A percentile compares a stretch with the other conserved stretches of the same genome.
Evolutionary conservation across 2,888 invertebrate genomes (phyloP).

Genomic region (Lathronympha strigana): DNA sequence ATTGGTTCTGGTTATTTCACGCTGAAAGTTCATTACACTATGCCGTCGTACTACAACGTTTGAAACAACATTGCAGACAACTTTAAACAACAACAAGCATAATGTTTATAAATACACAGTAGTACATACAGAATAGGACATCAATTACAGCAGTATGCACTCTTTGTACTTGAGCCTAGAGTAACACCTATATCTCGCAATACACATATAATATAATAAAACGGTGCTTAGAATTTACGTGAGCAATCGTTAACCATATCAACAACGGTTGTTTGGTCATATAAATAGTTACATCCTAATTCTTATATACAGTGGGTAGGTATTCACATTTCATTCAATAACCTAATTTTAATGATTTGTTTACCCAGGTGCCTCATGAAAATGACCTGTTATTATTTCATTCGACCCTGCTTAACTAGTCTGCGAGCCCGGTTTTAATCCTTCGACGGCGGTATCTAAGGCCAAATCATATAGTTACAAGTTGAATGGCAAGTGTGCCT

Average conservation of each 20-base stretch:
- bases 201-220: constrained; percentile 51
- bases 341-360: constrained; percentile 5
- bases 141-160: constrained; percentile 54
- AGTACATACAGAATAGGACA: constrained; percentile 39
- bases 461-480: background rate
- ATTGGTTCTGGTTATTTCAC: constrained; percentile 73
- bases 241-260: constrained; percentile 62
- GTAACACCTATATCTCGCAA: constrained; percentile 47
- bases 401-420: background rate
- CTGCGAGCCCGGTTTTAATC: constrained; percentile 21
- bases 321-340: constrained; percentile 36
- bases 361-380: constrained; percentile 19
- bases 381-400: constrained; percentile 9
- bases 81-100: constrained; percentile 48
- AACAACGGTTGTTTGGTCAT: constrained; percentile 35
- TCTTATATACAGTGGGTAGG: constrained; percentile 28
- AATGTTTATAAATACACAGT: constrained; percentile 49
- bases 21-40: constrained; percentile 70
- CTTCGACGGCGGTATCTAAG: background rate
- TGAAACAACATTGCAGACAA: constrained; percentile 51
- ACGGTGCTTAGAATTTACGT: constrained; percentile 65
- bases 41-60: constrained; percentile 54
- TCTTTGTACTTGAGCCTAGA: constrained; percentile 63
- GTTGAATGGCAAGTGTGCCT: background rate
- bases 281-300: constrained; percentile 35